phyloP scores from a whole-genome alignment of 30 jellyfish, hydroid and myxozoan genomes.

The Aurelia aurita region DNA sequence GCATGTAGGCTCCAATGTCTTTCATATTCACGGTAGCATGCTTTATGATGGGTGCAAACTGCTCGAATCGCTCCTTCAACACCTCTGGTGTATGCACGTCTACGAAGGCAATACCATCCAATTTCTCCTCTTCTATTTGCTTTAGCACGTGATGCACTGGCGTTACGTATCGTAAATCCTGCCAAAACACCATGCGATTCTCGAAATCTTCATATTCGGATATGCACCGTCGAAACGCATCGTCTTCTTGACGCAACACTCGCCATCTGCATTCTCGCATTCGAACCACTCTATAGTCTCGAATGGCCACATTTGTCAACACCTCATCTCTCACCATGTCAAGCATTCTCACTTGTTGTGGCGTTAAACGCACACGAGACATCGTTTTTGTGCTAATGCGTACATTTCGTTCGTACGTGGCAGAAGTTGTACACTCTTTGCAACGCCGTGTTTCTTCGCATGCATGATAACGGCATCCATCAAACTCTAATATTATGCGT shows the following conservation, averaged over 20 bases:
- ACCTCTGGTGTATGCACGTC: not conserved
- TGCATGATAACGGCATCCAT: conserved; percentile 35
- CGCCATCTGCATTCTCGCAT: not conserved
- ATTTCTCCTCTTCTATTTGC: not conserved
- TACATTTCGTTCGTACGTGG: no score
- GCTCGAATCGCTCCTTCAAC: not conserved
- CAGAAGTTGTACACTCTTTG: no score
- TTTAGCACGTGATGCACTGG: not conserved
- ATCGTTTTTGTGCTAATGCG: no score
- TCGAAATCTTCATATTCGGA: not conserved
- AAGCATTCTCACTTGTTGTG: not conserved
- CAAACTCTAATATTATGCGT: not conserved
- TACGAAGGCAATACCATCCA: not conserved
- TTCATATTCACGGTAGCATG: conserved; percentile 12
- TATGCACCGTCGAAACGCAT: no score
- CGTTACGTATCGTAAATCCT: not conserved
- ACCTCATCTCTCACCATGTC: not conserved
- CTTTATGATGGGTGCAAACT: conserved; percentile 40
- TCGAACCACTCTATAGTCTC: not conserved
- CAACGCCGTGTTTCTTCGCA: not conserved
- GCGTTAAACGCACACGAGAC: no score
- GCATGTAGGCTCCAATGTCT: conserved; percentile 17
- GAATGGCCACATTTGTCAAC: not conserved
- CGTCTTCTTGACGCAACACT: no score
- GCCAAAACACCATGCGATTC: not conserved